Base-by-base conservation (phyloP, 2,797 vertebrate genomes). In the Sarcoramphus papa region DNA sequence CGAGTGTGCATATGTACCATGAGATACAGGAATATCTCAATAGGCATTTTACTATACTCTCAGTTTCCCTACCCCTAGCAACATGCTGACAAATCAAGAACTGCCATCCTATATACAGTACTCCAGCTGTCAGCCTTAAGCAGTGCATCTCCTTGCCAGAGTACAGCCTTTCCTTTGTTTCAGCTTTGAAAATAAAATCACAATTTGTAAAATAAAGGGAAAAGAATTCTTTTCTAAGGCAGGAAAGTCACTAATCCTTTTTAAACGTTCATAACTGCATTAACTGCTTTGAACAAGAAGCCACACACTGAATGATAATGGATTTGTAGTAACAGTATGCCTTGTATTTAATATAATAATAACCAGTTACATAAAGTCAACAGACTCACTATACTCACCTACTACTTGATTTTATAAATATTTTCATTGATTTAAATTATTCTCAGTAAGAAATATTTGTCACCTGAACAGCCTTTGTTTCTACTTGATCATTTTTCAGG, bases 11-110 rank as follows among this genome's bases (percentile, higher is more conserved):
- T 24, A 70, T 90, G 92, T 81, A 78, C 88, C 25, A 18, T 8
- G 88, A 87, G 88, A 76, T 63, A 88, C 93, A 95, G 88, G 92
- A 95, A 96, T 92, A 94, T 93, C 90, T 91, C 88, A 19, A 9
- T 19, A 91, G 83, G 90, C 76, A 2, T 95, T 95, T 93, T 41
- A 33, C 95, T 79, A 43, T 88, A 31, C 63, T 96, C 91, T 63
- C 80, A 4, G 16, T 81, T 94, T 95, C 81, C 88, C 84, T 92
- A 94, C 77, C 96, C 95, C 87, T 94, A 90, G 95, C 96, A 96
- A 97, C 95, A 67, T 92, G 93, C 92, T 94, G 93, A 92, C 95
- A 96, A 97, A 95, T 95, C 95, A 94, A 96, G 96, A 91, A 88
- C 92, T 95, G 92, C 94, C 94, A 81, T 81, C 92, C 95, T 77